phyloP scores from a whole-genome alignment of 2,888 invertebrate genomes.

The Volucella zonaria region DNA sequence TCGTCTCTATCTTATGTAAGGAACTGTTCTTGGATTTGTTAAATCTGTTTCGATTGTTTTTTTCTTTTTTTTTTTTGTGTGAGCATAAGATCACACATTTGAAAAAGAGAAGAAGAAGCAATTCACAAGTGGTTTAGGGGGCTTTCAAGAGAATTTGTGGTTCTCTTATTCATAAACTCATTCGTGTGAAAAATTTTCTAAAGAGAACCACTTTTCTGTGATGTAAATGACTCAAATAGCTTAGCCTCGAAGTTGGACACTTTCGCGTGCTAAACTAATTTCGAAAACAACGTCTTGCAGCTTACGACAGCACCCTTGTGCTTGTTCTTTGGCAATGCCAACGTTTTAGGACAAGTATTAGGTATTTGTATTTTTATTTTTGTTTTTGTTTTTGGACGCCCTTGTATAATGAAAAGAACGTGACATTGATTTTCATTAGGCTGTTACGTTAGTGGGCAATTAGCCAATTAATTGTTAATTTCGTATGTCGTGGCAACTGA shows the following conservation, averaged over 20 bases:
- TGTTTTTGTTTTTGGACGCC: constrained; percentile 12
- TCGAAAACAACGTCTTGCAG: constrained; percentile 11
- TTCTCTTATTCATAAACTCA: neutral
- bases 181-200: constrained; percentile 1
- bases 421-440: constrained; percentile 20
- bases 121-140: no score
- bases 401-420: constrained; percentile 9
- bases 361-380: neutral
- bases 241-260: constrained; percentile 48
- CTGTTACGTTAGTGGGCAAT: constrained; percentile 20
- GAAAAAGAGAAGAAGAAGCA: no score
- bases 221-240: constrained; percentile 32
- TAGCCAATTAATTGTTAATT: constrained; percentile 25
- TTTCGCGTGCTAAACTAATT: constrained; percentile 34
- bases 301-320: neutral
- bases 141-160: no score
- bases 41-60: no score
- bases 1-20: no score
- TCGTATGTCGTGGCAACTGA: constrained; percentile 4
- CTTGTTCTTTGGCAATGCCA: constrained; percentile 8
- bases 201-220: constrained; percentile 10
- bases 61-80: no score
- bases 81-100: no score
- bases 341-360: neutral
- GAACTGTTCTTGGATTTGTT: no score